Base-by-base conservation (phyloP, 2,797 vertebrate species). In the Rhynchotus rufescens region DNA sequence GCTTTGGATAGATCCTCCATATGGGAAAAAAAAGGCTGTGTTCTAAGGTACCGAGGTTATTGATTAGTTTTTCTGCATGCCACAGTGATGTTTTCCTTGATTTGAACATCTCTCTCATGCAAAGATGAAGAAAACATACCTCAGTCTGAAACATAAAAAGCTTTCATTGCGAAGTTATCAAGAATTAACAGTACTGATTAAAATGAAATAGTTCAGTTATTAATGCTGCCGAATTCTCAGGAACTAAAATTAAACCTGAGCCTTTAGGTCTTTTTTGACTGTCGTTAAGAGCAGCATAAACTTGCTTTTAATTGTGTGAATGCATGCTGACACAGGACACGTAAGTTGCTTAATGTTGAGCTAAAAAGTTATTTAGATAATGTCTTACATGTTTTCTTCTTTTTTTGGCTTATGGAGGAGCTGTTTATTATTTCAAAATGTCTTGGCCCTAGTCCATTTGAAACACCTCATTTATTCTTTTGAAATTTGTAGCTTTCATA, bases 381-480 rank as follows among this genome's bases (percentile, higher is more conserved):
- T 88, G 34, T 88, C 61, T 80, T 69, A 74, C 79, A 75, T 86
- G 54, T 88, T 93, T 91, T 76, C 83, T 71, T 52, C 68, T 59
- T 93, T 67, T 90, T 84, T 93, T 93, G 64, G 75, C 90, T 81
- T 86, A 26, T 79, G 74, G 80, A 92, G 89, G 36, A 68, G 47
- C 87, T 89, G 19, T 80, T 95, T 19, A 45, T 95, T 94, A 90
- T 88, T 95, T 85, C 85, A 94, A 49, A 95, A 94, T 89, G 17
- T 45, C 66, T 95, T 95, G 96, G 96, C 92, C 57, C 7, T 45
- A 15, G 72, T 90, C 88, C 84, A 91, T 76, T 22, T 93, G 66
- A 54, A 83, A 95, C 89, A 80, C 74, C 83, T 96, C 92, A 94
- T 95, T 97, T 94, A 80, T 95, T 95, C 95, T 93, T 96, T 93